Evolutionary conservation across 2,113 vertebrate species (phyloP).

Genomic region (Siniperca chuatsi): DNA sequence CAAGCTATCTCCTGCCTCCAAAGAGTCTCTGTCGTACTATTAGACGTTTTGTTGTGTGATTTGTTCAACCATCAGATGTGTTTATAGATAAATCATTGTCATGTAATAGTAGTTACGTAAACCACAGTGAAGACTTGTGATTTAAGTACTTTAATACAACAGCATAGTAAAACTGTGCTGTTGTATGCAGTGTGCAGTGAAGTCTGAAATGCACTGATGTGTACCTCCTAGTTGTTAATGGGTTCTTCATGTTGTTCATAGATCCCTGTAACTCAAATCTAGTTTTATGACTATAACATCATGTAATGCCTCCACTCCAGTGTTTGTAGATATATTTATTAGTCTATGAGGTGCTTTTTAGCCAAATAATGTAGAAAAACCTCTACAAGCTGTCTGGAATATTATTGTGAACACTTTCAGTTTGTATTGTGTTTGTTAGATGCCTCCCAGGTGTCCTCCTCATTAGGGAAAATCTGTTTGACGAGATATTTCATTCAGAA

Average conservation of each 20-base stretch:
- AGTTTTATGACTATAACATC: not conserved
- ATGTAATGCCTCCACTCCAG: conserved; percentile 37
- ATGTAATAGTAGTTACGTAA: conserved; percentile 9
- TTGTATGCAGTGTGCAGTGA: not conserved
- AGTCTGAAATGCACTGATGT: conserved; percentile 23
- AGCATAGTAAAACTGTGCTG: conserved; percentile 8
- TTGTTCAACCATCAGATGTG: not conserved
- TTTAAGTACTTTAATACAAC: not conserved
- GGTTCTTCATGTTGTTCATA: not conserved
- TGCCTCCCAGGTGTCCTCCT: conserved; percentile 1
- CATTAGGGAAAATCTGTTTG: conserved; percentile 1
- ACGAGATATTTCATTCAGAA: conserved; percentile 21
- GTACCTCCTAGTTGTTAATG: not conserved
- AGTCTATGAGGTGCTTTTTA: conserved; percentile 36
- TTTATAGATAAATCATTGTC: not conserved
- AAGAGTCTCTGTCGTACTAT: not conserved
- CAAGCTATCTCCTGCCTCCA: conserved; percentile 30
- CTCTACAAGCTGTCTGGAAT: conserved; percentile 47
- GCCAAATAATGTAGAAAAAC: conserved; percentile 27
- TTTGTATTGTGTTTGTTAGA: conserved; percentile 36
- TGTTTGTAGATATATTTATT: conserved; percentile 63
- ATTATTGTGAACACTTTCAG: conserved; percentile 39
- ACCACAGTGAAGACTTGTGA: not conserved
- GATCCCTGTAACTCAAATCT: not conserved
- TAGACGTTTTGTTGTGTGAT: not conserved